These are phyloP conservation scores for Prionailurus bengalensis DNA, from an alignment of 2,113 vertebrate species.

Conservation along the genomic window DNA sequence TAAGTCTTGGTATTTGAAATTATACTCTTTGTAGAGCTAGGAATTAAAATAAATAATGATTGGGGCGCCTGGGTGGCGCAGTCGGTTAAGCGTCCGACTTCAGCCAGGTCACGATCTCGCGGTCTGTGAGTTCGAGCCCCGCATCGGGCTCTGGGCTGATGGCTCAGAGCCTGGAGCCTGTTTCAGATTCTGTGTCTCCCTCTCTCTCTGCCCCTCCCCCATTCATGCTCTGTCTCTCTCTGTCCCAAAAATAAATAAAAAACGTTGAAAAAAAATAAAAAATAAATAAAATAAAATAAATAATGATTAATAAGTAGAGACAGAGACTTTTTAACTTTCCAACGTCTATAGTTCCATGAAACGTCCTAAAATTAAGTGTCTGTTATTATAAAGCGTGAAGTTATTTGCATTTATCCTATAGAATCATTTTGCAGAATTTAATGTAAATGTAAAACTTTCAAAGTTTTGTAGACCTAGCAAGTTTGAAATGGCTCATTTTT, in stretches of 20 bases:
- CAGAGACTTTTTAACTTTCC: not conserved
- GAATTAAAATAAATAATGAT: conserved; percentile 52
- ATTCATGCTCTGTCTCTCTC: too few relatives aligned
- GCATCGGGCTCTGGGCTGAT: too few relatives aligned
- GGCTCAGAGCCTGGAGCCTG: too few relatives aligned
- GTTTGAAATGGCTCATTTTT: conserved; percentile 4
- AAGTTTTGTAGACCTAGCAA: not conserved
- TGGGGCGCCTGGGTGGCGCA: too few relatives aligned
- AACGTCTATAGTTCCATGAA: not conserved
- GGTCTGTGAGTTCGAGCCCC: too few relatives aligned
- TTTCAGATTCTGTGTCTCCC: too few relatives aligned
- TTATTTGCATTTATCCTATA: not conserved
- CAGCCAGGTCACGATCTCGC: too few relatives aligned
- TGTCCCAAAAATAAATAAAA: too few relatives aligned
- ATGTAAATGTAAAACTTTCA: not conserved
- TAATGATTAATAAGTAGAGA: not conserved
- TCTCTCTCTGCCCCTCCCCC: too few relatives aligned
- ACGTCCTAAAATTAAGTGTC: not conserved
- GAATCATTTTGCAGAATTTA: not conserved
- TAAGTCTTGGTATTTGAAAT: conserved; percentile 33
- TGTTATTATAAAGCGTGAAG: not conserved
- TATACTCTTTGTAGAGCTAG: not conserved
- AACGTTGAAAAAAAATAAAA: too few relatives aligned
- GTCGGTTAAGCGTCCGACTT: too few relatives aligned
- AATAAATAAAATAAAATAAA: not conserved